Conservation (phyloP, 2,888 invertebrate species). For the Gari tellinella region DNA sequence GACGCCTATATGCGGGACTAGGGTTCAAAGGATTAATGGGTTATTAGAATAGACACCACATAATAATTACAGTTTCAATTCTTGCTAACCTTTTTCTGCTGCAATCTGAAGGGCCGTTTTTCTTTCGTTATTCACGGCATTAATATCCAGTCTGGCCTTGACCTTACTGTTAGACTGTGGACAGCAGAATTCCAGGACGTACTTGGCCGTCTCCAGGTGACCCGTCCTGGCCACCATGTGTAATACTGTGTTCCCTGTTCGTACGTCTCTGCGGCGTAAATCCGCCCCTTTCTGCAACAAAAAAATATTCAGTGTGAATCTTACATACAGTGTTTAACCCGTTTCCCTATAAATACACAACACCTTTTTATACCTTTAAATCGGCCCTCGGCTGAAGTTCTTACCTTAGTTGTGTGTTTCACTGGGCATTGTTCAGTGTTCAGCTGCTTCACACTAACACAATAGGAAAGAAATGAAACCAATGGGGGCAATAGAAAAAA, state of each 20-base stretch:
- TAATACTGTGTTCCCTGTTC: conserved; percentile 74
- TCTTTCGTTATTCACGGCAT: conserved; percentile 73
- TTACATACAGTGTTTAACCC: background rate
- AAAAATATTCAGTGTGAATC: too few relatives aligned
- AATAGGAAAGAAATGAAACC: too few relatives aligned
- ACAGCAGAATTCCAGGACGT: conserved; percentile 47
- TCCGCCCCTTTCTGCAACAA: conserved; percentile 76
- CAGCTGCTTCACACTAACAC: too few relatives aligned
- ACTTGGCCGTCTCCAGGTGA: conserved; percentile 69
- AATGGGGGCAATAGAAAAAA: too few relatives aligned
- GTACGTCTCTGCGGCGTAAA: conserved; percentile 69
- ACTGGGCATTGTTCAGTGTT: too few relatives aligned
- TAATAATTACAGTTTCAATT: too few relatives aligned
- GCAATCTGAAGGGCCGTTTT: conserved; percentile 80
- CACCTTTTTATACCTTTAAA: too few relatives aligned
- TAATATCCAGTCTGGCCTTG: conserved; percentile 70
- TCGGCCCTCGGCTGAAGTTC: too few relatives aligned
- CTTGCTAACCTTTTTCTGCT: conserved; percentile 78
- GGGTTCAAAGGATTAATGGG: too few relatives aligned
- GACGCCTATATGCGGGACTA: too few relatives aligned
- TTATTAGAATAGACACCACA: too few relatives aligned
- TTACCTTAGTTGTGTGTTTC: too few relatives aligned
- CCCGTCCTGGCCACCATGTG: conserved; percentile 76
- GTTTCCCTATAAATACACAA: background rate
- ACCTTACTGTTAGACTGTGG: conserved; percentile 1